Percentiles rank a stretch among this genome's conserved stretches.
Evolutionary conservation across 2,113 vertebrate genomes (phyloP).

Genomic region (Pampusana beccarii): DNA sequence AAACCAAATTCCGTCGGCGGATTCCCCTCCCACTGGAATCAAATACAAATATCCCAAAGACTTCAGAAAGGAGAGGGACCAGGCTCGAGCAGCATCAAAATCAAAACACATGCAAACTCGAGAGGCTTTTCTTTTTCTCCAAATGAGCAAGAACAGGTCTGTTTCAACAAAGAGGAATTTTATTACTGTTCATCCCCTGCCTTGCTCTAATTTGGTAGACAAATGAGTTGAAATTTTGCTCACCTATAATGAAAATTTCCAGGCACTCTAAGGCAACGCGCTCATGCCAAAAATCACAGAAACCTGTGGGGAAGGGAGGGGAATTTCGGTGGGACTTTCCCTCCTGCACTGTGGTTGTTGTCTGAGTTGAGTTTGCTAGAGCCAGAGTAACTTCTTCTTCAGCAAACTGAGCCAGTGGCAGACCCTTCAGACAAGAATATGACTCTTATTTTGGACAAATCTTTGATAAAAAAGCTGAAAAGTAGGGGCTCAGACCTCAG

Average conservation of each 20-base stretch:
- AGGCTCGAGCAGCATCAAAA: neutral
- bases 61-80: neutral
- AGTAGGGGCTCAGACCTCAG: neutral
- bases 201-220: slow-evolving; percentile 31
- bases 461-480: neutral
- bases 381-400: neutral
- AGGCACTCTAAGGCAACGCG: slow-evolving; percentile 46
- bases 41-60: neutral
- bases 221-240: slow-evolving; percentile 61
- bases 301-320: slow-evolving; percentile 61
- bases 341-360: neutral
- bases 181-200: slow-evolving; percentile 23
- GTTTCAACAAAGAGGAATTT: slow-evolving; percentile 39
- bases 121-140: slow-evolving; percentile 32
- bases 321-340: slow-evolving; percentile 71
- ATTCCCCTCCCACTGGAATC: neutral
- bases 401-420: neutral
- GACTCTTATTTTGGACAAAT: neutral
- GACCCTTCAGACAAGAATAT: neutral
- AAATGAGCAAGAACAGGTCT: slow-evolving; percentile 40
- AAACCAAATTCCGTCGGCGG: slow-evolving; percentile 15
- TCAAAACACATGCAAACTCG: slow-evolving; percentile 33
- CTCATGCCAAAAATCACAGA: slow-evolving; percentile 60
- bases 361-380: slow-evolving; percentile 21
- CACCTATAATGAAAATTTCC: slow-evolving; percentile 70